Evolutionary conservation across 2,888 invertebrate species (phyloP).

Genomic region (Temnothorax unifasciatus): DNA sequence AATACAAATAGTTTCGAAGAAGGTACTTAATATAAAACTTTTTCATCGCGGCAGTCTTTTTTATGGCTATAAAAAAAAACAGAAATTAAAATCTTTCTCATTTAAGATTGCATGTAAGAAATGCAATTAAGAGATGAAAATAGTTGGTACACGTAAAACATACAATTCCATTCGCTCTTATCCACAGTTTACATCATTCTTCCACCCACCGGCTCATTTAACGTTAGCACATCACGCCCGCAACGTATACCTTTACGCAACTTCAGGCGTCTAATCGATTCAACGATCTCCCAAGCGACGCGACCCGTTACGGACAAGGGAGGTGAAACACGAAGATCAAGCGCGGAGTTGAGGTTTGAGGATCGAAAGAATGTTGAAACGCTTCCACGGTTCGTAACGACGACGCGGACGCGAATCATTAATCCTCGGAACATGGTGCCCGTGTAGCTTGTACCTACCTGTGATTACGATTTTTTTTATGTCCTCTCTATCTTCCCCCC

Average conservation of each 20-base stretch:
- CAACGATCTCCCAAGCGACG: slow-evolving; percentile 40
- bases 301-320: slow-evolving; percentile 38
- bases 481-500: slow-evolving; percentile 36
- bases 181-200: slow-evolving; percentile 21
- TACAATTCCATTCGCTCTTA: slow-evolving; percentile 18
- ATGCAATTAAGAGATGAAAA: slow-evolving; percentile 2
- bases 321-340: slow-evolving; percentile 56
- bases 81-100: neutral
- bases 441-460: slow-evolving; percentile 76
- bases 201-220: slow-evolving; percentile 28
- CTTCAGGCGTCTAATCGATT: slow-evolving; percentile 39
- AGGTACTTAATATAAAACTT: neutral
- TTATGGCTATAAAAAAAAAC: neutral
- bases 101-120: neutral
- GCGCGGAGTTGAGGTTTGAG: slow-evolving; percentile 33
- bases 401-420: slow-evolving; percentile 81
- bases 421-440: slow-evolving; percentile 76
- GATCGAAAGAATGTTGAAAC: slow-evolving; percentile 74
- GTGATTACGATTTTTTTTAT: slow-evolving; percentile 74
- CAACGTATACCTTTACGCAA: slow-evolving; percentile 34
- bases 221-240: slow-evolving; percentile 28
- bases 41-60: neutral
- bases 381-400: slow-evolving; percentile 78
- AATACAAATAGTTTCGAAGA: neutral
- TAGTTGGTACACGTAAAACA: neutral